Evolutionary conservation across 2,113 vertebrate genomes (phyloP), one percentile per base, ranked within the genome.

Genomic region (Tringa solitaria): DNA sequence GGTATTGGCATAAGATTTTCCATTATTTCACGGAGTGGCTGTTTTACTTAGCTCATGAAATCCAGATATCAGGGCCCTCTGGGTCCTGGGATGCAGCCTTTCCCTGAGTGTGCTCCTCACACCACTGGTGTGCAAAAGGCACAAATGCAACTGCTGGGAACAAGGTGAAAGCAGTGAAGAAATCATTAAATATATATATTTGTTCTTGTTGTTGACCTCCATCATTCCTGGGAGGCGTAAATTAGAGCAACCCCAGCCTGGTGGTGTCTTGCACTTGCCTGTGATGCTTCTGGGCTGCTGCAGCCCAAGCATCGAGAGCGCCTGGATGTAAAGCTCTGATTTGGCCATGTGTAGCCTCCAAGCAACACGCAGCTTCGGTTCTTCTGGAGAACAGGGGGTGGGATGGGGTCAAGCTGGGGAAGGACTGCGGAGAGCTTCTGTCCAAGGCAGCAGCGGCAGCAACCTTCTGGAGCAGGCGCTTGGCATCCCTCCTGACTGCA

Each of bases 231-330:
- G 35, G 61, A 80, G 35, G 21, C 3, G 6, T 4, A 30, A 46
- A 5, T 69, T 35, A 26, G 16, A 90, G 43, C 35, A 75, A 3
- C 8, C 20, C 15, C 57, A 65, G 27, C 8, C 54, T 86, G 53
- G 21, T 39, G 63, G 18, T n/a, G 22, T 21, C 48, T 68, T 43
- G 6, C n/a, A 19, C 26, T 69, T 81, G n/a, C 20, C 63, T 43
- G 30, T 27, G 54, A 26, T 59, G 51, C 37, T 59, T 8, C 0
- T 0, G n/a, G 30, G 50, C 45, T 1, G 3, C 56, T 70, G 11
- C 28, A 84, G 37, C 46, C 32, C 28, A 51, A 59, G 59, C 14
- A 27, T 4, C 33, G 67, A 30, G 17, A 17, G 13, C 1, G 2
- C 20, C 20, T 72, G 70, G 60, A 20, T 60, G 15, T 43, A 64